Base-by-base conservation (phyloP, 2,113 vertebrate genomes). In the Calypte anna region DNA sequence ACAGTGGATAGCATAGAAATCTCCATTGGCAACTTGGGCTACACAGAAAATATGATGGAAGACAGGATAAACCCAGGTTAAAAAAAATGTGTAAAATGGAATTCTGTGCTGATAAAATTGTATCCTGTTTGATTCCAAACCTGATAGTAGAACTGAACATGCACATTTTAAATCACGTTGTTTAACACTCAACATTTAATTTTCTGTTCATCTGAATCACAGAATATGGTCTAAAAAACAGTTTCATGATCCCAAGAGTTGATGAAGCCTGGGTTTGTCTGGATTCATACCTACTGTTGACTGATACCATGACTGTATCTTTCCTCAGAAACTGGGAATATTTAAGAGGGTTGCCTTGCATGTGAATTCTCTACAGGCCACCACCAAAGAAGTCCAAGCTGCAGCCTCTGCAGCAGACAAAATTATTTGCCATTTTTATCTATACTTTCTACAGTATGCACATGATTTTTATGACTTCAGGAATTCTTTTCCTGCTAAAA, bases 381-480 rank as follows among this genome's bases (percentile, higher is more conserved):
- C 21, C n/a, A 50, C 19, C 13, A 31, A 82, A 77, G 19, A 78
- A 38, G 4, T 19, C 30, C 13, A 50, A 0, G 0, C 20, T 36
- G 7, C 24, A 76, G 50, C 5, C 16, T 78, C 16, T 68, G 23
- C 7, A 54, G n/a, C 3, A 24, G 19, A 69, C 9, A 36, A 79
- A 25, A 76, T 30, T 44, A 22, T 63, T 30, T 31, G 10, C 25
- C 18, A 55, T 27, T 64, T 64, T 54, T n/a, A 13, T 2, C 67
- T 28, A 15, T 55, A 17, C 27, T 75, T 38, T 43, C 24, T 69
- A 55, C 14, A 53, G 23, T 36, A 55, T 93, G 79, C n/a, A 72
- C 22, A 24, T 70, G 50, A 73, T 36, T 54, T 94, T 88, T 73
- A 72, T 61, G 30, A 66, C n/a, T 88, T 82, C 18, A 69, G 31